Evolutionary conservation across 1,140 invertebrate species (phyloP).

Genomic region (Brachionus sp.): DNA sequence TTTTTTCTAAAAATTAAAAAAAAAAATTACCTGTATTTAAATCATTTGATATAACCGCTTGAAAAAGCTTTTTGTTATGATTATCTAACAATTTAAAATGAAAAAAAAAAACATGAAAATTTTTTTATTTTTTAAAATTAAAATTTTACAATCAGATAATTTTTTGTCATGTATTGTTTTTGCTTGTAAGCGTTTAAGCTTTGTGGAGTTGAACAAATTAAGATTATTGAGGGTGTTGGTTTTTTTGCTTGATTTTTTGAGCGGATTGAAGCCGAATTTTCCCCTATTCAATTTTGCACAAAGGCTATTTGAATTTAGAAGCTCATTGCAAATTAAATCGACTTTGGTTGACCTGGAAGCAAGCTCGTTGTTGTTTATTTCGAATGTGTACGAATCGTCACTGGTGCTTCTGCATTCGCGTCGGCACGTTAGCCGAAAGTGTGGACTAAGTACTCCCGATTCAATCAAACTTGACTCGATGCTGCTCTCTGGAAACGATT

Average conservation of each 20-base stretch:
- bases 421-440: background rate
- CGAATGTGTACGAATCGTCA: background rate
- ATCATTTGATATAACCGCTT: background rate
- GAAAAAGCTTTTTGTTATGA: constrained; percentile 34
- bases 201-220: background rate
- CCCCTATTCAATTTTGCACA: background rate
- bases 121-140: background rate
- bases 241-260: constrained; percentile 9
- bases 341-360: background rate
- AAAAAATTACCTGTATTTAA: background rate
- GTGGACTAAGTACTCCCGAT: background rate
- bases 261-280: constrained; percentile 15
- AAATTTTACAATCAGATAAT: background rate
- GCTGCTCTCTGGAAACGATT: background rate
- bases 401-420: constrained; percentile 13
- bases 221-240: background rate
- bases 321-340: background rate
- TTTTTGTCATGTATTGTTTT: background rate
- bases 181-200: background rate
- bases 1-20: background rate
- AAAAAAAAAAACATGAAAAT: too few species aligned
- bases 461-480: background rate
- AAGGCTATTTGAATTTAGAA: background rate
- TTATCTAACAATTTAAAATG: background rate
- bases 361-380: background rate